Base-by-base conservation (phyloP, 2,888 invertebrate species). In the Drosophila mettleri region DNA sequence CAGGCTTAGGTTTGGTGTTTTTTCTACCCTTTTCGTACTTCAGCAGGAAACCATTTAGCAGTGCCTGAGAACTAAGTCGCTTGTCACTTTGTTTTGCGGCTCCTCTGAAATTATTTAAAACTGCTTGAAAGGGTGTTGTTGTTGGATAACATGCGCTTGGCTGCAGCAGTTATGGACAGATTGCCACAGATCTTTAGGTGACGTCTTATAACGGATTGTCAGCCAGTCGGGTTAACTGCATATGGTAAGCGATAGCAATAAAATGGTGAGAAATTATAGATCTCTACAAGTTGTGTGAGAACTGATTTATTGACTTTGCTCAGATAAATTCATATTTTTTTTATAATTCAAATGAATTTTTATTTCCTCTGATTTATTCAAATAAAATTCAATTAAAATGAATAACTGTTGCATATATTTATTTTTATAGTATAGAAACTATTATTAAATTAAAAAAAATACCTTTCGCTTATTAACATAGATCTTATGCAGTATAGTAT, bases 41-140 rank as follows among this genome's bases (percentile, higher is more conserved):
- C 78, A 86, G 82, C 78, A 86, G 82, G 82, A 83, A 83, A 86
- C 76, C 86, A 83, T 83, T 83, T 84, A 86, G 81, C 84, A 79
- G 68, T 69, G 82, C 86, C 84, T 83, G 83, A 83, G 83, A 83
- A 83, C 83, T 67, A 81, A 83, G 86, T 65, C 69, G 84, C 81
- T 65, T 83, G 83, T 86, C 82, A 83, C 78, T 83, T 80, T 70
- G 83, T 60, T 69, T 52, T 14, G 43, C 46, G 14, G 7, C 69
- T 63, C 46, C 36, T 51, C 63, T 34, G 58, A 63, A 71, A 78
- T 86, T 78, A 71, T 55, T 69, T 78, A 57, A 66, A 69, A 69
- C 62, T 45, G 49, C 65, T 68, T 81, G 77, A 83, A 79, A 81
- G 81, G 84, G 81, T 86, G 29, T 27, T 59, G 10, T 63, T 71